Base-by-base conservation (phyloP, 1,140 invertebrate species). In the Nasonia longicornis region DNA sequence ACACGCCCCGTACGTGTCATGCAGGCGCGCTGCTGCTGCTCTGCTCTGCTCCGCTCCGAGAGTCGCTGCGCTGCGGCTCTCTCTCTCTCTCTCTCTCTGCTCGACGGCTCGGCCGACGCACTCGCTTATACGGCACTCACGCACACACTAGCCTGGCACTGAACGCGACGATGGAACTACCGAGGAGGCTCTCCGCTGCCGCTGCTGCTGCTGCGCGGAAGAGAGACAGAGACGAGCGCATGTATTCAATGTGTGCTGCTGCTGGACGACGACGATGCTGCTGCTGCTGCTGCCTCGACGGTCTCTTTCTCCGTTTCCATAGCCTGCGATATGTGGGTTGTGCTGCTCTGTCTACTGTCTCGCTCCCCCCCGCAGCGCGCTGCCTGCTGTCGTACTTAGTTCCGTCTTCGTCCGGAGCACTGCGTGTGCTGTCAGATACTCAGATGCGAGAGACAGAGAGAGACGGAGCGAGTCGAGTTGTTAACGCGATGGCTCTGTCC, bases 1-100 rank as follows among this genome's bases (percentile, higher is more conserved):
- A 88, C 87, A 88, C 87, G 86, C 87, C 87, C 87, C 84, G 85
- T 84, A 86, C 86, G 85, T 86, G 86, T 87, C 86, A 84, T 85
- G 81, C 83, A 84, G 82, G 77, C 84, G 83, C 83, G 81, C 82
- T 69, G 16, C 52, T 58, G 52, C 52, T 58, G 52, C 16, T 52
- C 14, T 20, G 48, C 48, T 52, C 48, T 10, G 42, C 20, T 42
- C 38, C 38, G 38, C 38, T 42, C 38, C 38, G 38, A 42, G 38
- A 8, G 6, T 42, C 38, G 4, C 6, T 8, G 38, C 38, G 38
- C 38, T 42, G 38, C 38, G 38, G 8, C 38, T 42, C 38, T 42
- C 38, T 11, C 10, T 42, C 38, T 42, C 6, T 42, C 38, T 42
- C 6, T 42, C 38, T 42, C 10, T 42, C 38, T 42, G 38, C 38